Evolutionary conservation across 2,888 invertebrate genomes (phyloP).

Genomic region (Melikaiella ostensackeni): DNA sequence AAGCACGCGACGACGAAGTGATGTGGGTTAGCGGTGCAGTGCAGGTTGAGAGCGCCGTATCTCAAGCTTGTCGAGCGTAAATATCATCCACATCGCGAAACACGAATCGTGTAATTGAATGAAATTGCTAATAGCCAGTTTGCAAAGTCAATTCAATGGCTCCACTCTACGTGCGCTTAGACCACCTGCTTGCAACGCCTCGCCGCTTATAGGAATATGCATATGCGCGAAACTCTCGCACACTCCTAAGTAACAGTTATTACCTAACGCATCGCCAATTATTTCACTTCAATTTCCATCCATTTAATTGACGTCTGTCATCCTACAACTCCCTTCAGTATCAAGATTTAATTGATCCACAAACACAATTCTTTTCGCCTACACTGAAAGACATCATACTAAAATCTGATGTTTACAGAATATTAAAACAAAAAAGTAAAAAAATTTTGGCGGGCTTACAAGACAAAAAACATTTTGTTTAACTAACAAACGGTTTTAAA

Average conservation of each 20-base stretch:
- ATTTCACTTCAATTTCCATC: constrained; percentile 15
- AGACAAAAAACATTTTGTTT: too few species aligned
- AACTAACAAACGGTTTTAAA: too few species aligned
- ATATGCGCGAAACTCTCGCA: constrained; percentile 54
- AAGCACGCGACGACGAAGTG: constrained; percentile 39
- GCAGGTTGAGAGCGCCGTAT: constrained; percentile 48
- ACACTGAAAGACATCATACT: too few species aligned
- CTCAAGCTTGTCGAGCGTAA: constrained; percentile 65
- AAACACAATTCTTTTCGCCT: too few species aligned
- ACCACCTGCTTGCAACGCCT: constrained; percentile 57
- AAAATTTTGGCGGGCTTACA: too few species aligned
- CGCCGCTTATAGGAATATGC: constrained; percentile 52
- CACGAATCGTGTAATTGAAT: constrained; percentile 70
- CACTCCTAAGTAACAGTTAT: constrained; percentile 55
- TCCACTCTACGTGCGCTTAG: constrained; percentile 51
- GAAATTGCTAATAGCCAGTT: constrained; percentile 68
- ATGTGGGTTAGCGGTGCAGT: constrained; percentile 51
- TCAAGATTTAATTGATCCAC: neutral
- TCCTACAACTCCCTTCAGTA: neutral
- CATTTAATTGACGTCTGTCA: constrained; percentile 8
- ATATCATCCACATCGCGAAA: constrained; percentile 70
- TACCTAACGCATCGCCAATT: constrained; percentile 51
- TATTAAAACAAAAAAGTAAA: too few species aligned
- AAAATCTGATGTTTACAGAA: too few species aligned
- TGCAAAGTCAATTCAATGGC: constrained; percentile 58